Conservation (phyloP, 2,797 vertebrate species). For the Holocentrus rufus region DNA sequence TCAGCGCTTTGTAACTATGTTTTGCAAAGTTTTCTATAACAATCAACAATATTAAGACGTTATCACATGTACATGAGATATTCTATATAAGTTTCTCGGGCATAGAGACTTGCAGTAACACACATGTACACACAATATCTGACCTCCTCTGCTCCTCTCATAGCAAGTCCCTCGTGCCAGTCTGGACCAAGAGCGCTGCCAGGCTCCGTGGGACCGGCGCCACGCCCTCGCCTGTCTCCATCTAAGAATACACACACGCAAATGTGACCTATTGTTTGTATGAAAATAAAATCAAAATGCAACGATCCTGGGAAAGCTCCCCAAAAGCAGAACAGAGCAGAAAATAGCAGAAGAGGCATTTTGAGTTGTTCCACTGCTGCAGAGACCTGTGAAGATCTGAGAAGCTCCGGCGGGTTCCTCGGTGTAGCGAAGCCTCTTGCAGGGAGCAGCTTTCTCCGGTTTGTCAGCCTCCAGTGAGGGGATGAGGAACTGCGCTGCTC, state of each 20-base stretch:
- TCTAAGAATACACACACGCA: constrained; percentile 64
- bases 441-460: constrained; percentile 72
- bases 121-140: background rate
- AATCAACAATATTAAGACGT: too few species aligned
- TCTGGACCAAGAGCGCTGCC: constrained; percentile 96
- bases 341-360: background rate
- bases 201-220: constrained; percentile 53
- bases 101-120: background rate
- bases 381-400: constrained; percentile 74
- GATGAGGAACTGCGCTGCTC: constrained; percentile 94
- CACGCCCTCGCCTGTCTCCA: constrained; percentile 52
- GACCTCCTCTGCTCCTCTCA: constrained; percentile 89
- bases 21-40: too few species aligned
- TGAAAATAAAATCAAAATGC: background rate
- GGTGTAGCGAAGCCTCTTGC: constrained; percentile 89
- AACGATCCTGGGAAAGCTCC: background rate
- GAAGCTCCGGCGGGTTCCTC: constrained; percentile 53
- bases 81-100: background rate
- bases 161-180: constrained; percentile 90
- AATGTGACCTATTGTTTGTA: background rate
- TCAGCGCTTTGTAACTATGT: too few species aligned
- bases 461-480: constrained; percentile 85
- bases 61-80: too few species aligned
- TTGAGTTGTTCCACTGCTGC: background rate
- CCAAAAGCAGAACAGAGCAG: background rate